Conservation (phyloP, 1,140 invertebrate genomes). For the Helicoverpa armigera region DNA sequence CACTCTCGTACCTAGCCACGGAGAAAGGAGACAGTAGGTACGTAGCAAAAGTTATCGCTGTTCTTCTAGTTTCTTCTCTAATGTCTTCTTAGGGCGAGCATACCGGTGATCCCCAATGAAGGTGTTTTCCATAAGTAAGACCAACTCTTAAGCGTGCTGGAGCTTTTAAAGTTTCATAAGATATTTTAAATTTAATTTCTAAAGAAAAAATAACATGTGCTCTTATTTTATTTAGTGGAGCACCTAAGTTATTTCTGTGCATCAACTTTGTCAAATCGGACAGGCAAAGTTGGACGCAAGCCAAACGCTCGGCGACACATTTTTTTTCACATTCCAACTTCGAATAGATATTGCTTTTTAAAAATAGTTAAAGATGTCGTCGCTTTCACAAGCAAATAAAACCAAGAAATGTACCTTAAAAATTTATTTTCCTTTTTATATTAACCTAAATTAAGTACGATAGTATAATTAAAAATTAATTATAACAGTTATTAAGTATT, state of each 20-base stretch:
- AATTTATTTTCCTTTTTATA: constrained; percentile 83
- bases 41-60: too few species aligned
- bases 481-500: constrained; percentile 81
- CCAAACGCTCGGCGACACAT: constrained; percentile 61
- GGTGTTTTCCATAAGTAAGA: too few species aligned
- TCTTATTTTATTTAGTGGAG: too few species aligned
- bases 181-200: too few species aligned
- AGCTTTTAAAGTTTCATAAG: background rate
- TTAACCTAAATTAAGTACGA: constrained; percentile 84
- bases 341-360: constrained; percentile 53
- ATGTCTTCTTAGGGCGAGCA: too few species aligned
- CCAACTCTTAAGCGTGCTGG: too few species aligned
- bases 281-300: constrained; percentile 54
- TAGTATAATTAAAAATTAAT: constrained; percentile 82
- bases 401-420: constrained; percentile 76
- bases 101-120: too few species aligned
- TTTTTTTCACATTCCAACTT: constrained; percentile 59
- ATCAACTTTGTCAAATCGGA: constrained; percentile 25
- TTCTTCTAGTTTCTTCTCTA: too few species aligned
- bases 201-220: too few species aligned
- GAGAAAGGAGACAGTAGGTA: too few species aligned
- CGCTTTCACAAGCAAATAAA: constrained; percentile 34
- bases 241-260: constrained; percentile 22
- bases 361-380: constrained; percentile 54
- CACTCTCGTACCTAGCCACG: too few species aligned